Base-by-base conservation (phyloP, 2,888 invertebrate genomes). In the Subacronicta megacephala region DNA sequence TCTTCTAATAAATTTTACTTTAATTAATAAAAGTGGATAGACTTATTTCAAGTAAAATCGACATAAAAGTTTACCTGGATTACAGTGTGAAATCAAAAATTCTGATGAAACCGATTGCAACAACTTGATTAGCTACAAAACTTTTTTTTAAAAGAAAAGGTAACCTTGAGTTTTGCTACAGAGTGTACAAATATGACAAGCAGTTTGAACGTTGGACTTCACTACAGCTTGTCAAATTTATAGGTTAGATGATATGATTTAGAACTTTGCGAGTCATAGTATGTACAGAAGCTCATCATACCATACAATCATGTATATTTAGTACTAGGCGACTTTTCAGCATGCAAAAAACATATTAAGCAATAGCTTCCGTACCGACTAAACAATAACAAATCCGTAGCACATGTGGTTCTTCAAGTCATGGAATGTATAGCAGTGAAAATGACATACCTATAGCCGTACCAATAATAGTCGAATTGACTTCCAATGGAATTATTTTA, bases 371-470 rank as follows among this genome's bases (percentile, higher is more conserved):
- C 73, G 78, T 83, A 80, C 83, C 79, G 83, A 86, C 84, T 84
- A 85, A 88, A 92, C 89, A 92, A 90, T 84, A 91, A 92, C 90
- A 92, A 89, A 87, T 83, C 84, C 83, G 82, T 87, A 82, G 90
- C 90, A 93, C 94, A 93, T 93, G 93, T 93, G 94, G 91, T 91
- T 89, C 84, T 83, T 87, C 82, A 85, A 87, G 85, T 90, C 88
- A 84, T 87, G 87, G 88, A 87, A 87, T 89, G 85, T 84, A 87
- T 90, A 88, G 90, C 88, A 90, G 78, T 88, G 84, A 88, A 90
- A 90, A 84, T 89, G 88, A 91, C 92, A 91, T 93, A 93, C 93
- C 92, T 84, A 89, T 78, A 53, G 60, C 36, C 42, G 58, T 80
- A 87, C 80, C 84, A 84, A 84, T 86, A 82, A 83, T 75, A 80